A percentile compares a stretch with the other conserved stretches of the same genome.
phyloP scores from a whole-genome alignment of 2,888 invertebrate species.

The Ormyrus pomaceus region DNA sequence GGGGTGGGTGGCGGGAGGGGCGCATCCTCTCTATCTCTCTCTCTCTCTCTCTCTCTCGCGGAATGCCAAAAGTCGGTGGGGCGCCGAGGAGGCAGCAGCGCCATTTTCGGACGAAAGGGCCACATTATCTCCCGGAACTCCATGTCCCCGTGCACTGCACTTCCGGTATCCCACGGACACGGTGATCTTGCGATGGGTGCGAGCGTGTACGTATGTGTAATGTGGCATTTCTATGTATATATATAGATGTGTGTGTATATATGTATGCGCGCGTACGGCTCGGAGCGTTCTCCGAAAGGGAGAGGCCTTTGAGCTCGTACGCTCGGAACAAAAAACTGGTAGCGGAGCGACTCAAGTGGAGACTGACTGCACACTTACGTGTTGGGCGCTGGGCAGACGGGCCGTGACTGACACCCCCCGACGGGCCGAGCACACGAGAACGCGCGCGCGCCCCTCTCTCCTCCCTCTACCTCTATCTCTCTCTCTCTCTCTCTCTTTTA shows the following conservation, averaged over 20 bases:
- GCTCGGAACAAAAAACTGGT: background rate
- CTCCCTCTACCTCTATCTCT: background rate
- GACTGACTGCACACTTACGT: slow-evolving; percentile 68
- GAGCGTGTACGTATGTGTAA: slow-evolving; percentile 3
- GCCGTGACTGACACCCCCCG: slow-evolving; percentile 74
- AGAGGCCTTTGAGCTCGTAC: too few relatives aligned
- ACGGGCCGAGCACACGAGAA: slow-evolving; percentile 24
- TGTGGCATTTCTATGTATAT: background rate
- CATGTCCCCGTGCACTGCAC: background rate
- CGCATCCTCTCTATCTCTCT: background rate
- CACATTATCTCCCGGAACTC: slow-evolving; percentile 8
- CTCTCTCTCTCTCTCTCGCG: background rate
- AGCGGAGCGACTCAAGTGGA: background rate
- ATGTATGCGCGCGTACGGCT: too few relatives aligned
- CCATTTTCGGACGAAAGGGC: slow-evolving; percentile 51
- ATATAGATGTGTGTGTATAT: too few relatives aligned
- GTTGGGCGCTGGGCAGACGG: slow-evolving; percentile 73
- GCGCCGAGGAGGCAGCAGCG: slow-evolving; percentile 21
- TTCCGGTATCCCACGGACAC: slow-evolving; percentile 5
- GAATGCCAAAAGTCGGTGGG: slow-evolving; percentile 4
- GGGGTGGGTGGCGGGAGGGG: background rate
- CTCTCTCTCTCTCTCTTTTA: slow-evolving; percentile 1
- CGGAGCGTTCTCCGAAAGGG: too few relatives aligned
- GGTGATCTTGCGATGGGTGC: slow-evolving; percentile 9
- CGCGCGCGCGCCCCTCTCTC: slow-evolving; percentile 33